Evolutionary conservation across 2,113 vertebrate genomes (phyloP).

Genomic region (Murina feae): DNA sequence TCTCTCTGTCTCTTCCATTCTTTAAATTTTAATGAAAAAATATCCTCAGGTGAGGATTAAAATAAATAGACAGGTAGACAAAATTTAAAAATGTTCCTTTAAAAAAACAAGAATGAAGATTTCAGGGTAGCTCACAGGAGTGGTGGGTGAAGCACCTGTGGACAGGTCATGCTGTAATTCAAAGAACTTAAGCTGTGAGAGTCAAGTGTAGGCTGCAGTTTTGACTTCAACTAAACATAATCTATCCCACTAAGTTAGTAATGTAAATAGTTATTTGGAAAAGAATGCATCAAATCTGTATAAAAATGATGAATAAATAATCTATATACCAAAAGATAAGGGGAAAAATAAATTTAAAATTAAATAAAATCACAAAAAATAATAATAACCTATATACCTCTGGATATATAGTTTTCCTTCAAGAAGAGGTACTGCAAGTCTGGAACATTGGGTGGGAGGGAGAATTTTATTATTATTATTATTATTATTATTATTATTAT

Average conservation of each 20-base stretch:
- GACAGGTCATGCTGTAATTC: fast-evolving
- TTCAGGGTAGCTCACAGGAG: neutral
- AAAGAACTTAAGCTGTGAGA: neutral
- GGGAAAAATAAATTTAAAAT: neutral
- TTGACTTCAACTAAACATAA: neutral
- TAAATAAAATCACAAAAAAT: neutral
- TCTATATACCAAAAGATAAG: neutral
- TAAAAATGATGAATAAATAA: neutral
- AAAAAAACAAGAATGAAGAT: no score
- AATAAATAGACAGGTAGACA: no score
- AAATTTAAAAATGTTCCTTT: no score
- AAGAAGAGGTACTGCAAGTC: neutral
- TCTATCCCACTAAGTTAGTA: neutral
- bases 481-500: neutral
- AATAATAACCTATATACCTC: neutral
- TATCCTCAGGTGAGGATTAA: no score
- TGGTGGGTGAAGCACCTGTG: neutral
- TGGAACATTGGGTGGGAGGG: neutral
- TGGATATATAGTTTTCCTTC: neutral
- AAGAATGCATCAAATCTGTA: neutral
- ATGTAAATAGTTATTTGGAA: neutral
- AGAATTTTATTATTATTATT: neutral
- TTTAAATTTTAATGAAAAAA: no score
- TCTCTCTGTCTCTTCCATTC: no score
- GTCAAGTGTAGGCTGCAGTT: neutral